These are phyloP conservation scores for Sylvia atricapilla DNA, from an alignment of 2,113 vertebrate genomes.

Conservation along the genomic window DNA sequence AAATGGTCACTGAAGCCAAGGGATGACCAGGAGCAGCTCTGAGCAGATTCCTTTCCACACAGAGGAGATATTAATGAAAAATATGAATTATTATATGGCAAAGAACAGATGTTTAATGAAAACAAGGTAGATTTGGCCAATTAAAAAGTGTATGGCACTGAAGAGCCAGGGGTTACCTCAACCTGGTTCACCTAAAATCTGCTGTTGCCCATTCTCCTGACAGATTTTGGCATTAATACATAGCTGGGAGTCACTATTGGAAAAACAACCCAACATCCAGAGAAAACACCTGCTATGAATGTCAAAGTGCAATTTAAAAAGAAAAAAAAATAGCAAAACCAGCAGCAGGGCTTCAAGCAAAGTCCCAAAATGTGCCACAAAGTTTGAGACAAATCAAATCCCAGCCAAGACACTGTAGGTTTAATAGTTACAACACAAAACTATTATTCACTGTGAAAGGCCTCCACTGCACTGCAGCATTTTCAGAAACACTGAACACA, in stretches of 20 bases:
- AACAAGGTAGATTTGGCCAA: neutral
- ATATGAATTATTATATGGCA: neutral
- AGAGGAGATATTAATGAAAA: neutral
- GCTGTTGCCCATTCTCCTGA: neutral
- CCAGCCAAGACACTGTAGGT: neutral
- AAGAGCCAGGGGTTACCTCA: neutral
- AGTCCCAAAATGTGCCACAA: neutral
- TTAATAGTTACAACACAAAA: neutral
- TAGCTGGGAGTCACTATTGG: neutral
- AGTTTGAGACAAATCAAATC: neutral
- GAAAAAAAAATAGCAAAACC: neutral
- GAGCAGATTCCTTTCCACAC: neutral
- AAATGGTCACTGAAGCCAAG: neutral
- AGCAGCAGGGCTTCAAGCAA: neutral
- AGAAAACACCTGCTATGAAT: neutral
- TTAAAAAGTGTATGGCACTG: neutral
- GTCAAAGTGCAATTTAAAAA: neutral
- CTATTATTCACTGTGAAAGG: neutral
- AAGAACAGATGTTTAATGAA: neutral
- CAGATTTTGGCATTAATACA: neutral
- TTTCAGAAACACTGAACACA: neutral
- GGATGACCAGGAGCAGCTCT: neutral
- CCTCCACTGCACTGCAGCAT: neutral
- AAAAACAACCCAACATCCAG: neutral
- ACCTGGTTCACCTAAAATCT: neutral